Conservation (phyloP, 2,113 vertebrate species). For the Macroglossus sobrinus region DNA sequence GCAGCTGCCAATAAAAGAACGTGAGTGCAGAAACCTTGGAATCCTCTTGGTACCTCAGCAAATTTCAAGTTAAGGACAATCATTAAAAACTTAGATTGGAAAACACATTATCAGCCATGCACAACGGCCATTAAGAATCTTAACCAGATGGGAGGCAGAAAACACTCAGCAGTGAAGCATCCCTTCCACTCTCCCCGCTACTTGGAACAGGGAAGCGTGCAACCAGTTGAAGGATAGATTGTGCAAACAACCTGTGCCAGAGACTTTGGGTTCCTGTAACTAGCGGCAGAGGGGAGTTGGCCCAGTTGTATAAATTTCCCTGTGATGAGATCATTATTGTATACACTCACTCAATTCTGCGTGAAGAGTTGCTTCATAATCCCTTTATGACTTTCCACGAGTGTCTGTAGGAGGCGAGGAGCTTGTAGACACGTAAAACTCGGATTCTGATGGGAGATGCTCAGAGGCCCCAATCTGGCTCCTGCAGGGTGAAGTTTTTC, state of each 20-base stretch:
- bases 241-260: neutral
- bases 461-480: neutral
- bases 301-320: neutral
- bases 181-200: neutral
- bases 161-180: neutral
- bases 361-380: constrained; percentile 35
- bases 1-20: neutral
- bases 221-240: neutral
- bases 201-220: neutral
- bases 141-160: constrained; percentile 13
- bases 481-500: neutral
- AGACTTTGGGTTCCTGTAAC: neutral
- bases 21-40: neutral
- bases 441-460: neutral
- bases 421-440: neutral
- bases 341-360: constrained; percentile 33
- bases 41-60: neutral
- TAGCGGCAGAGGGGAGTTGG: neutral
- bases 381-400: constrained; percentile 41
- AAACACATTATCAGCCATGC: neutral
- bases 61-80: neutral
- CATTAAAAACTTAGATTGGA: neutral
- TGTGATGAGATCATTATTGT: constrained; percentile 46
- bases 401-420: neutral
- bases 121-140: neutral